Evolutionary conservation across 2,113 vertebrate species (phyloP), one percentile per base, ranked within the genome.

Genomic region (Okapia johnstoni): DNA sequence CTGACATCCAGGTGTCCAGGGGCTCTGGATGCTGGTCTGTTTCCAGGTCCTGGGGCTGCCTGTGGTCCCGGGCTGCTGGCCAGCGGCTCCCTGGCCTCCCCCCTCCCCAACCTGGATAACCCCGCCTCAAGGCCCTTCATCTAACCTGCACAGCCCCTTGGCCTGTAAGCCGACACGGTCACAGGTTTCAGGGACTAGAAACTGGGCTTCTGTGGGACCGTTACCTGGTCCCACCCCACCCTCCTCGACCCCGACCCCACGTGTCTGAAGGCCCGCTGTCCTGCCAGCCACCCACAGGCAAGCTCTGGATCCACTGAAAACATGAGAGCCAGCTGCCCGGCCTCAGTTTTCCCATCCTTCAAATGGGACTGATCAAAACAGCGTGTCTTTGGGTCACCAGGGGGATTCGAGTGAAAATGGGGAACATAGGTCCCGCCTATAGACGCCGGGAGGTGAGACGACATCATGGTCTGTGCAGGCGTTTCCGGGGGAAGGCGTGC

Each of bases 351-450:
- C 30, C 85, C 3, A 7, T 48, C 46, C 23, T 52, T 48, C 85
- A 11, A 17, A 26, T 11, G 14, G 33, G 46, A 88, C 46, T 5
- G 60, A n/a, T 30, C 85, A 6, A 4, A 50, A 30, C 26, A n/a
- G 12, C 1, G 3, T 0, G 33, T 23, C 30, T 52, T 14, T 3
- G 46, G 6, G 61, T 28, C 26, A 52, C 85, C 48, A 19, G 8
- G 6, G 15, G 46, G 7, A 54, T 3, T 33, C 77, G 17, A 25
- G 46, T 55, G n/a, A 30, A 14, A 21, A 55, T 0, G n/a, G 15
- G n/a, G 25, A 7, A 1, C 1, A 3, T 0, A 2, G n/a, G 25
- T 55, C 63, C n/a, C n/a, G 17, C 33, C 14, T 16, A 7, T 25
- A 17, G 13, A 2, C 1, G 7, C 54, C 81, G 43, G 55, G 2